Base-by-base conservation (phyloP, 2,113 vertebrate species). In the Neoarius graeffei region DNA sequence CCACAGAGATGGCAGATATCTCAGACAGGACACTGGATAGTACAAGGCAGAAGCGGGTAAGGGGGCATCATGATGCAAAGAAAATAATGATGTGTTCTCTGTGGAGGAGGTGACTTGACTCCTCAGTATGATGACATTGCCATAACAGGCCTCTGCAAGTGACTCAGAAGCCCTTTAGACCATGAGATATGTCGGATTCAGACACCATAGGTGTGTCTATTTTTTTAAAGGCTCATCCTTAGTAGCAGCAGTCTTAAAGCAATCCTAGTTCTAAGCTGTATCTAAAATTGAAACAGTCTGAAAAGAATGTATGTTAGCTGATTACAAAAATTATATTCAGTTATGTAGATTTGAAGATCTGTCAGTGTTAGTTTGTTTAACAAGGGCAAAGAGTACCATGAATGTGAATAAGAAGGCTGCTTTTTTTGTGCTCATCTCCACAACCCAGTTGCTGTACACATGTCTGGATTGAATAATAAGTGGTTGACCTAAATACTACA, bases 41-140 rank as follows among this genome's bases (percentile, higher is more conserved):
- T 91, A 91, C 91, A 92, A 91, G 94, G 90, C 90, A 92, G 87
- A 76, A 59, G 7, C 69, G 25, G 91, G 85, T 89, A 81, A 90
- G 91, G 91, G 88, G 90, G 86, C 80, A 74, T 88, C 87, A 89
- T 93, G 93, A 92, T 93, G 92, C 92, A 91, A 94, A 93, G 92
- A 90, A 92, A 93, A 92, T 94, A 94, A 94, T 93, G 93, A 91
- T 93, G 91, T 89, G 59, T 54, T 79, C 77, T 76, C 50, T 59
- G 35, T 52, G 66, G 57, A 83, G 81, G 88, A 84, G 59, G 81
- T 83, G 67, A 81, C 66, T 62, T 88, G 74, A 90, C 84, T 89
- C 82, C 62, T 85, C 54, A 69, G 92, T 90, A 91, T 94, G 93
- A 94, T 91, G 92, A 90, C 91, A 89, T 87, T 85, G 92, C 88